Evolutionary conservation across 2,797 vertebrate species (phyloP).

Genomic region (Natrix natrix): DNA sequence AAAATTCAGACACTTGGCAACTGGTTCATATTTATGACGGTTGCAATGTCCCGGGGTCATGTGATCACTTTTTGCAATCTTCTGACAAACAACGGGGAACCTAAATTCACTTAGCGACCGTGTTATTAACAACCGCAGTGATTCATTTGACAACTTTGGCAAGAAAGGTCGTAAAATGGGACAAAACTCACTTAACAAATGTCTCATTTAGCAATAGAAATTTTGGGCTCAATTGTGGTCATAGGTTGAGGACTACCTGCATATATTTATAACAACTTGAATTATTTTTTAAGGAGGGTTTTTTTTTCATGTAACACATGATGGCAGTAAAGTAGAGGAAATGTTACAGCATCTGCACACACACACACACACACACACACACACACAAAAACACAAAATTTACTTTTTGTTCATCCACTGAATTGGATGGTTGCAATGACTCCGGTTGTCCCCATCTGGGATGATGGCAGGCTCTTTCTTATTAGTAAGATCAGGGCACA

Average conservation of each 20-base stretch:
- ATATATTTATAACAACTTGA: slow-evolving; percentile 14
- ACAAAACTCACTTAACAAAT: not conserved
- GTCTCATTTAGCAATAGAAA: not conserved
- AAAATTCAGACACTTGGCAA: not conserved
- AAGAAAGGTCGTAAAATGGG: not conserved
- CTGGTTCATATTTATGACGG: not conserved
- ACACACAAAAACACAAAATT: too few relatives aligned
- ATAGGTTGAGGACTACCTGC: not conserved
- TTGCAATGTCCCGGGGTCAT: not conserved
- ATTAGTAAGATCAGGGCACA: not conserved
- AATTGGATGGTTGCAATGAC: not conserved
- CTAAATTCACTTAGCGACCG: not conserved
- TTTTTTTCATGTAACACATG: slow-evolving; percentile 50
- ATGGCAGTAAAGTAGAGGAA: slow-evolving; percentile 59
- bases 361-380: too few relatives aligned
- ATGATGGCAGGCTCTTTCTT: not conserved
- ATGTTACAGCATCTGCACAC: not conserved
- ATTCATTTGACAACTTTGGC: not conserved
- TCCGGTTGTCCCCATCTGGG: not conserved
- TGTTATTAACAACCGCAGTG: not conserved
- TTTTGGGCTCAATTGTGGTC: not conserved
- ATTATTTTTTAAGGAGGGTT: not conserved
- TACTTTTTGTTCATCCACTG: not conserved
- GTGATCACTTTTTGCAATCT: not conserved
- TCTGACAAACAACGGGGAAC: not conserved